Conservation (phyloP, 2,113 vertebrate species). For the Monopterus albus region DNA sequence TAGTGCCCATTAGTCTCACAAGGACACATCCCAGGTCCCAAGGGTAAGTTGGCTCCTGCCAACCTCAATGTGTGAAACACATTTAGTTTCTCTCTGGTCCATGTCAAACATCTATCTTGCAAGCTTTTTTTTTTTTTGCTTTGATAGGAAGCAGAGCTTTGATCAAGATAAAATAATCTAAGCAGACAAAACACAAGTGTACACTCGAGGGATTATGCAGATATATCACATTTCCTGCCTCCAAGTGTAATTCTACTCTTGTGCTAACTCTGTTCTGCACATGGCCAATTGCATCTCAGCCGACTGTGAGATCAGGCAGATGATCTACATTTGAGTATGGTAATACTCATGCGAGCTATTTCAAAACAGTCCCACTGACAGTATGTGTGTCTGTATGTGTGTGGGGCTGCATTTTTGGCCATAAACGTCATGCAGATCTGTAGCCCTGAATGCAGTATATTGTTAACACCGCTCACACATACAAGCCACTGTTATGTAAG, state of each 20-base stretch:
- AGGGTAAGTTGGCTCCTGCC: conserved; percentile 16
- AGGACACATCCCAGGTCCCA: neutral
- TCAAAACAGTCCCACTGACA: conserved; percentile 25
- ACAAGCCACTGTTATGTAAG: conserved; percentile 47
- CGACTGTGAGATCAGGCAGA: conserved; percentile 43
- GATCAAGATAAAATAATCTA: conserved; percentile 64
- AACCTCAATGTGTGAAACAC: conserved; percentile 46
- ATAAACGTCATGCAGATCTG: conserved; percentile 50
- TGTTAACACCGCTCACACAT: conserved; percentile 53
- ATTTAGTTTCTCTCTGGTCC: conserved; percentile 45
- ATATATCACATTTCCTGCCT: conserved; percentile 73
- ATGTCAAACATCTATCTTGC: conserved; percentile 13
- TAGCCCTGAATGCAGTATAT: conserved; percentile 49
- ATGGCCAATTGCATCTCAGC: conserved; percentile 41
- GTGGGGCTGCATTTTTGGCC: conserved; percentile 21
- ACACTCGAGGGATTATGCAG: conserved; percentile 39
- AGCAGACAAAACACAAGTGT: conserved; percentile 70
- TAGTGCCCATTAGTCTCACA: conserved; percentile 15
- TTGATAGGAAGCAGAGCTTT: conserved; percentile 44
- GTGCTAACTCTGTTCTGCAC: conserved; percentile 69
- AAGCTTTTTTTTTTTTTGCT: neutral
- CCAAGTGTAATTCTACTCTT: conserved; percentile 78
- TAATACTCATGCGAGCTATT: conserved; percentile 57
- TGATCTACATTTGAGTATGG: conserved; percentile 67
- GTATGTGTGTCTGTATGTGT: neutral